Percentiles rank a stretch among this genome's conserved stretches.
phyloP scores from a whole-genome alignment of 2,797 vertebrate genomes.

The Sorex maritimensis region DNA sequence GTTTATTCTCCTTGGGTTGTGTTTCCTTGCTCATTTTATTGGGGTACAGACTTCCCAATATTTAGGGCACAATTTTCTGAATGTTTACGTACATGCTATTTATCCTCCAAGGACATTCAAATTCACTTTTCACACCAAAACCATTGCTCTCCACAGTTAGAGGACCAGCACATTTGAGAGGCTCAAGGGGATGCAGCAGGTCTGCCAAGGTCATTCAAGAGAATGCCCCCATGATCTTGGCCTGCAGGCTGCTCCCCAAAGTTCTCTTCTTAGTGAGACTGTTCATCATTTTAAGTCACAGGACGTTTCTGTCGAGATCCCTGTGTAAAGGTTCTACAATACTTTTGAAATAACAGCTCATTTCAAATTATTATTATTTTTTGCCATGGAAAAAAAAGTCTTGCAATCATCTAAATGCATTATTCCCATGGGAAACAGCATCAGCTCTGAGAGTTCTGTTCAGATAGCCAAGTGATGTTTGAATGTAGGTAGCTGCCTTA shows the following conservation, averaged over 20 bases:
- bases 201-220: neutral
- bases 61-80: constrained; percentile 26
- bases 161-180: constrained; percentile 27
- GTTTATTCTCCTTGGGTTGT: constrained; percentile 44
- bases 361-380: constrained; percentile 32
- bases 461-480: constrained; percentile 37
- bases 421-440: constrained; percentile 53
- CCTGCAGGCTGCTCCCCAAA: constrained; percentile 7
- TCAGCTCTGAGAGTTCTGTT: neutral
- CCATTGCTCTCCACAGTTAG: neutral
- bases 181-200: neutral
- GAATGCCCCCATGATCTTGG: neutral
- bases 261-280: neutral
- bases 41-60: constrained; percentile 25
- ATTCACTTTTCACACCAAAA: constrained; percentile 9
- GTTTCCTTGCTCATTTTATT: constrained; percentile 57
- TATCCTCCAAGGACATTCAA: constrained; percentile 55
- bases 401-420: constrained; percentile 50
- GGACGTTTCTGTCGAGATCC: constrained; percentile 39
- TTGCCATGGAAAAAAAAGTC: neutral
- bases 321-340: neutral
- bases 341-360: constrained; percentile 35
- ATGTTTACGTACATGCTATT: constrained; percentile 26
- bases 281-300: neutral
- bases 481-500: constrained; percentile 17